These are phyloP conservation scores for Dasyprocta punctata DNA, from an alignment of 2,113 vertebrate species.

Conservation along the genomic window DNA sequence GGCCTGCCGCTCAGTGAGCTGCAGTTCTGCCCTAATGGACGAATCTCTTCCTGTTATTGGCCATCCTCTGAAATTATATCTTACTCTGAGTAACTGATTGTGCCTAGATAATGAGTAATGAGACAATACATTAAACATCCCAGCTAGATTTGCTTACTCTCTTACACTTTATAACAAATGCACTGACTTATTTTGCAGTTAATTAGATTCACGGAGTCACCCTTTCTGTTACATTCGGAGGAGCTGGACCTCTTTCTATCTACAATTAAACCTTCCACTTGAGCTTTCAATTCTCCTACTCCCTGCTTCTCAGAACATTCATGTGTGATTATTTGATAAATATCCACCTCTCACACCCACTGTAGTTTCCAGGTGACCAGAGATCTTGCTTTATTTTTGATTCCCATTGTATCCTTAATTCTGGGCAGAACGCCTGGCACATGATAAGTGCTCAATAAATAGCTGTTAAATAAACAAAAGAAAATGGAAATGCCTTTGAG, in stretches of 20 bases:
- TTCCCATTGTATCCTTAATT: not conserved
- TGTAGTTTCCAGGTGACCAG: constrained; percentile 23
- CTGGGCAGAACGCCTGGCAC: not conserved
- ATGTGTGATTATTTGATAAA: constrained; percentile 42
- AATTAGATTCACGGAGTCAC: not conserved
- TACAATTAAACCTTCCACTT: not conserved
- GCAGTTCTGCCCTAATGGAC: not conserved
- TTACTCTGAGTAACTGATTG: not conserved
- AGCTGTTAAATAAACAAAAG: constrained; percentile 47
- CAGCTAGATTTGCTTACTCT: not conserved
- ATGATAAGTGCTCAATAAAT: constrained; percentile 62
- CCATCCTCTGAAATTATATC: constrained; percentile 12
- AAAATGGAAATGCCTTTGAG: constrained; percentile 43
- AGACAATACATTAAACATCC: not conserved
- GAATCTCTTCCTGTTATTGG: not conserved
- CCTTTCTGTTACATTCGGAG: not conserved
- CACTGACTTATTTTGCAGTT: not conserved
- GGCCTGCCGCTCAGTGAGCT: not conserved
- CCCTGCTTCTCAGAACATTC: constrained; percentile 2
- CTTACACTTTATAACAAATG: not conserved
- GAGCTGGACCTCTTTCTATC: not conserved
- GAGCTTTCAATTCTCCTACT: constrained; percentile 12
- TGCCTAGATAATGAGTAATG: not conserved
- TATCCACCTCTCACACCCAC: not conserved
- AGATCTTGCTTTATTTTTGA: constrained; percentile 29